Base-by-base conservation (phyloP, 2,797 vertebrate species). In the Uromys caudimaculatus region DNA sequence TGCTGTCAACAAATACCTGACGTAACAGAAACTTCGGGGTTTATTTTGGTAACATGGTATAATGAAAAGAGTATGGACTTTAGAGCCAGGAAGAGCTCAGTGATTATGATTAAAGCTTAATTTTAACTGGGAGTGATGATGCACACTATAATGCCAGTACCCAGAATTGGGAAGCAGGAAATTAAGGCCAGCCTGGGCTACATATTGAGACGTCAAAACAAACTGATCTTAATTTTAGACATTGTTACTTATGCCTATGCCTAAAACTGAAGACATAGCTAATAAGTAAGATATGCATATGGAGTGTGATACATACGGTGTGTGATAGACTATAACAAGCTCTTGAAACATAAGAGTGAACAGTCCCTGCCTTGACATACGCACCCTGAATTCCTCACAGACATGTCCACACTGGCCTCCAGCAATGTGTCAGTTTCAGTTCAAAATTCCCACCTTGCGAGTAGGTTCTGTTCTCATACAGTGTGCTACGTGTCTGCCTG, bases 31-130 rank as follows among this genome's bases (percentile, higher is more conserved):
- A 35, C 35, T 38, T 69, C 32, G 58, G 10, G 69, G 69, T 23
- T 58, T 75, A 58, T 88, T 88, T 88, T 75, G 62, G 35, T 12
- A 78, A 21, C 32, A 27, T 78, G 16, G 14, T 69, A 19, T 81
- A 94, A 14, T 90, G 38, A 83, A 75, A 78, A 94, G 52, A 82
- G 52, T 64, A 16, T 73, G 19, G 19, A 17, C 69, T 83, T 56
- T 69, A 75, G 19, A 52, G 11, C 86, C 52, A 60, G 84, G 64
- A 96, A 75, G 62, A 54, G 35, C 21, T 93, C 54, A 50, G 52
- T 86, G 35, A 93, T 87, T 56, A n/a, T 90, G 44, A 64, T 89
- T 79, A 79, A 84, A 93, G 29, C 47, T 93, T 93, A 82, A 58
- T 82, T 90, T 67, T 58, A 78, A 29, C 24, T 50, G 62, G n/a